These are phyloP conservation scores for Stratiomys singularior DNA, from an alignment of 2,888 invertebrate genomes.

Conservation along the genomic window DNA sequence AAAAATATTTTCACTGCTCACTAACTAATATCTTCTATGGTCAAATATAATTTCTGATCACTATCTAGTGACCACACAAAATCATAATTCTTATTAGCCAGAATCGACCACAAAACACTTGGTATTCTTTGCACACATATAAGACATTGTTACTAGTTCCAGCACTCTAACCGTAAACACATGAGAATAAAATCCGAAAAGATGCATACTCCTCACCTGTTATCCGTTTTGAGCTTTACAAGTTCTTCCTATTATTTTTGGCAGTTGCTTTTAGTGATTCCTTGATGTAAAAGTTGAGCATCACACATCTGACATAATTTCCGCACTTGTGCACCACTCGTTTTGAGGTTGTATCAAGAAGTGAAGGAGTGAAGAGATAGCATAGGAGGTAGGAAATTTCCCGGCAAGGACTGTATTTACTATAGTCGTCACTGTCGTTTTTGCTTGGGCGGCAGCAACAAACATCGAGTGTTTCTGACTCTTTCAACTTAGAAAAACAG, in stretches of 20 bases:
- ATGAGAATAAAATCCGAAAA: no score
- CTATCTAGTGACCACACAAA: no score
- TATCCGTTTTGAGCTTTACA: not conserved
- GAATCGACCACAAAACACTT: not conserved
- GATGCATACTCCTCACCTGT: not conserved
- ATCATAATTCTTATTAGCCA: no score
- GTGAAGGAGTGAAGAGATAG: not conserved
- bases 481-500: not conserved
- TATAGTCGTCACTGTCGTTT: slow-evolving; percentile 19
- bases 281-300: slow-evolving; percentile 15
- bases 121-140: no score
- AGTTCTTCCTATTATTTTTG: slow-evolving; percentile 29
- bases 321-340: not conserved
- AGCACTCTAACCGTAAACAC: no score
- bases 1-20: no score
- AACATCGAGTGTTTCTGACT: not conserved
- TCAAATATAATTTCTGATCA: no score
- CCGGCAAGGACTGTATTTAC: slow-evolving; percentile 24
- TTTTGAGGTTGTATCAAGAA: not conserved
- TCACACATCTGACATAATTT: not conserved
- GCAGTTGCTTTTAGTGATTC: slow-evolving; percentile 6
- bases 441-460: slow-evolving; percentile 10
- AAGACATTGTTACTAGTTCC: no score
- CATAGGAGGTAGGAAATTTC: not conserved
- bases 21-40: no score